Evolutionary conservation across 2,888 invertebrate species (phyloP).

Genomic region (Cecidostiba fungosa): DNA sequence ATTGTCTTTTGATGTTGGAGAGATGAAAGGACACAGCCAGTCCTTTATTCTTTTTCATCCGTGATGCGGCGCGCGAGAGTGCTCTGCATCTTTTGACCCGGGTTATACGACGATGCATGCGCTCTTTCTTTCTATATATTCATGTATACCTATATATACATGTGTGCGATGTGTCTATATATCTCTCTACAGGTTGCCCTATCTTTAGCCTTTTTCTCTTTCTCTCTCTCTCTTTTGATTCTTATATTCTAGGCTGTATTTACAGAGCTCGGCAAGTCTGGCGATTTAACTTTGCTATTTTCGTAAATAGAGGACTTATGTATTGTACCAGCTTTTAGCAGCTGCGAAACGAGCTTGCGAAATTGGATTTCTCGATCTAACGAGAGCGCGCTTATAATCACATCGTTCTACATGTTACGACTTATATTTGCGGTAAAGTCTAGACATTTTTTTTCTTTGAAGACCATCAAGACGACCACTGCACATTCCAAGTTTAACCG

Average conservation of each 20-base stretch:
- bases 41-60: slow-evolving; percentile 15
- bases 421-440: no score
- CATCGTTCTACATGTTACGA: no score
- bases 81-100: slow-evolving; percentile 53
- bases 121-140: slow-evolving; percentile 57
- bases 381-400: no score
- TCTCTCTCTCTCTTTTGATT: slow-evolving; percentile 43
- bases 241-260: background rate
- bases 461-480: no score
- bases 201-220: slow-evolving; percentile 18
- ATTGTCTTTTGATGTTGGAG: slow-evolving; percentile 78
- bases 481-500: no score
- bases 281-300: background rate
- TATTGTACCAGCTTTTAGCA: no score
- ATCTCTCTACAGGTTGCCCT: slow-evolving; percentile 54
- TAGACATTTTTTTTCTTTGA: no score
- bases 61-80: slow-evolving; percentile 34
- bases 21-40: slow-evolving; percentile 76
- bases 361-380: background rate
- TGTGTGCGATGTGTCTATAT: background rate
- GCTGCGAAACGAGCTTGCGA: background rate
- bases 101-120: background rate
- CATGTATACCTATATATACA: slow-evolving; percentile 21
- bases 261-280: background rate
- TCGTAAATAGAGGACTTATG: no score